Base-by-base conservation (phyloP, 2,888 invertebrate species). In the Athetis lepigone region DNA sequence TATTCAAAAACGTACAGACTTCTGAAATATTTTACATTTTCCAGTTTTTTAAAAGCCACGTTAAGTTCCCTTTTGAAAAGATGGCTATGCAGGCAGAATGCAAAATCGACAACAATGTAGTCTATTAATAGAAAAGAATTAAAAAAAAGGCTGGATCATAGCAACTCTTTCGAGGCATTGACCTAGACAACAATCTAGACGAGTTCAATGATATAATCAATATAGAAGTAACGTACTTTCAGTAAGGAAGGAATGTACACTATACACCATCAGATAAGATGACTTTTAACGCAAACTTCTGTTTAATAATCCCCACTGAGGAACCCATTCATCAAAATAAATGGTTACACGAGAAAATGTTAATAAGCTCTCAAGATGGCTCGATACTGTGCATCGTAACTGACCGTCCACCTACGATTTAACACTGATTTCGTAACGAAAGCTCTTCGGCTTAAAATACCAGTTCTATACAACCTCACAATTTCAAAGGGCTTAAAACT, bases 291-390 rank as follows among this genome's bases (percentile, higher is more conserved):
- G 33, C 55, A 49, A 66, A 59, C 51, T 61, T 45, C 29, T 43
- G 23, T 43, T 43, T 37, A 56, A 59, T 72, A 56, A 67, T 63
- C 67, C 45, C 51, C 42, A 33, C 50, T 37, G 45, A 54, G 59
- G 29, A 64, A 59, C 13, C 19, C 69, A 77, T 73, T 61, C 27
- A 64, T 75, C 77, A 75, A 69, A 51, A 56, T 37, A 50, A 29
- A n/a, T 57, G 40, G 29, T 45, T 68, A 56, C 27, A 60, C 42
- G 47, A 73, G 60, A 61, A 64, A 51, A 61, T 57, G 39, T 58
- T 68, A 73, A 72, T 73, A 63, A 68, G 36, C 45, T 49, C 43
- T 21, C 42, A 73, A 73, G 74, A 73, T 47, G 49, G 29, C 33
- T 45, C 58, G 69, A 52, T 64, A 54, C 73, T 59, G 45, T 52